A percentile compares a stretch with the other conserved stretches of the same genome.
Evolutionary conservation across 1,140 invertebrate genomes (phyloP).

Genomic region (Hyles vespertilio): DNA sequence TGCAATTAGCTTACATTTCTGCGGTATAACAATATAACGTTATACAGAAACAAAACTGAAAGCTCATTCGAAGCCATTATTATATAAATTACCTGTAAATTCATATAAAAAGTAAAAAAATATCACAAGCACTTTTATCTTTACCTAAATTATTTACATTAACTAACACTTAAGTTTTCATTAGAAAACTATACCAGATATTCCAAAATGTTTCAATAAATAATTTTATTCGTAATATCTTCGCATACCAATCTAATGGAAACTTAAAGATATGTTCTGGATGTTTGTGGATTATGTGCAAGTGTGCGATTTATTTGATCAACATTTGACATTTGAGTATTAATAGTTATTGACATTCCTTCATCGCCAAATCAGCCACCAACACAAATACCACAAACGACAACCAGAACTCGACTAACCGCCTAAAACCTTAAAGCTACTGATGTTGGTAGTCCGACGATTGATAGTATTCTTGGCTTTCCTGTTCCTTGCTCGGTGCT

Average conservation of each 20-base stretch:
- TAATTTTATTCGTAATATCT: not conserved
- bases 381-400: no score
- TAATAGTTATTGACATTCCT: no score
- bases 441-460: slow-evolving; percentile 64
- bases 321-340: no score
- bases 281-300: no score
- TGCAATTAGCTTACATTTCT: slow-evolving; percentile 15
- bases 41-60: slow-evolving; percentile 19
- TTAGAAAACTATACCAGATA: not conserved
- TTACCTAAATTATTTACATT: no score
- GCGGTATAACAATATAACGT: slow-evolving; percentile 15
- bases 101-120: slow-evolving; percentile 41
- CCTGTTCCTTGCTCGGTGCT: slow-evolving; percentile 35
- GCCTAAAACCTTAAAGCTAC: slow-evolving; percentile 46
- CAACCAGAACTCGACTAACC: slow-evolving; percentile 11
- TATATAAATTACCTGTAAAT: slow-evolving; percentile 13
- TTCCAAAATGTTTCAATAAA: not conserved
- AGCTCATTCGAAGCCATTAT: slow-evolving; percentile 9
- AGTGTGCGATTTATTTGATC: no score
- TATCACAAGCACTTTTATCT: no score
- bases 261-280: no score
- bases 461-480: slow-evolving; percentile 50
- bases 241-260: no score
- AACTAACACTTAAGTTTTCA: not conserved
- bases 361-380: no score